Evolutionary conservation across 92 coral and sea anemone genomes (phyloP).

Genomic region (Montipora capitata): DNA sequence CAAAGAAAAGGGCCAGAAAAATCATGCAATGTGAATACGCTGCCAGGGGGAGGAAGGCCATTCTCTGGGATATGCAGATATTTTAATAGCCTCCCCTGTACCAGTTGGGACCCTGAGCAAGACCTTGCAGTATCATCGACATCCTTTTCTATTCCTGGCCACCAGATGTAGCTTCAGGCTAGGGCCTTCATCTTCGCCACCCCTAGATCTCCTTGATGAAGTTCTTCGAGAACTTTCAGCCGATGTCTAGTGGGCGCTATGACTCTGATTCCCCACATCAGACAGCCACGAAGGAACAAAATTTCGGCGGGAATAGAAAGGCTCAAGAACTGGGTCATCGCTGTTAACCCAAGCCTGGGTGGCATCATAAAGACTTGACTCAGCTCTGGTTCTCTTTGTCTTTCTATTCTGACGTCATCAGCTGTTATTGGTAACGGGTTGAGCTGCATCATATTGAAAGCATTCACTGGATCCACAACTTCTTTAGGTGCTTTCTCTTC

Average conservation of each 20-base stretch:
- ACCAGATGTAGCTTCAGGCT: slow-evolving; percentile 49
- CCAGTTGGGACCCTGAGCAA: slow-evolving; percentile 27
- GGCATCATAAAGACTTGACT: too few species aligned
- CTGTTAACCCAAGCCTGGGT: too few species aligned
- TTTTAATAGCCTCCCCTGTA: slow-evolving; percentile 9
- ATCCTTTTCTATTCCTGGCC: slow-evolving; percentile 43
- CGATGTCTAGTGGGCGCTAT: slow-evolving; percentile 7
- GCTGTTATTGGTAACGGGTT: too few species aligned
- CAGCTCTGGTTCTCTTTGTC: too few species aligned
- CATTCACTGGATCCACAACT: too few species aligned
- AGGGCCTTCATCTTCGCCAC: slow-evolving; percentile 65
- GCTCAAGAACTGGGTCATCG: too few species aligned
- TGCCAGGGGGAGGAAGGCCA: slow-evolving; percentile 48
- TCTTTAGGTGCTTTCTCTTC: too few species aligned
- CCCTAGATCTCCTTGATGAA: too few species aligned
- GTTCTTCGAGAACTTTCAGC: slow-evolving; percentile 21
- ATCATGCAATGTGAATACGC: slow-evolving; percentile 40
- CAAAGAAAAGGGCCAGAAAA: slow-evolving; percentile 33
- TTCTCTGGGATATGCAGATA: slow-evolving; percentile 56
- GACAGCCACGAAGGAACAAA: slow-evolving; percentile 1
- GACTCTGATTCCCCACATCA: slow-evolving; percentile 56
- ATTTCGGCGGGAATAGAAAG: too few species aligned
- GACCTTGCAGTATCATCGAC: slow-evolving; percentile 1
- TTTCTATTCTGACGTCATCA: too few species aligned
- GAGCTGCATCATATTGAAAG: too few species aligned